Conservation (phyloP, 1,140 invertebrate genomes). For the Drosophila mayri region DNA sequence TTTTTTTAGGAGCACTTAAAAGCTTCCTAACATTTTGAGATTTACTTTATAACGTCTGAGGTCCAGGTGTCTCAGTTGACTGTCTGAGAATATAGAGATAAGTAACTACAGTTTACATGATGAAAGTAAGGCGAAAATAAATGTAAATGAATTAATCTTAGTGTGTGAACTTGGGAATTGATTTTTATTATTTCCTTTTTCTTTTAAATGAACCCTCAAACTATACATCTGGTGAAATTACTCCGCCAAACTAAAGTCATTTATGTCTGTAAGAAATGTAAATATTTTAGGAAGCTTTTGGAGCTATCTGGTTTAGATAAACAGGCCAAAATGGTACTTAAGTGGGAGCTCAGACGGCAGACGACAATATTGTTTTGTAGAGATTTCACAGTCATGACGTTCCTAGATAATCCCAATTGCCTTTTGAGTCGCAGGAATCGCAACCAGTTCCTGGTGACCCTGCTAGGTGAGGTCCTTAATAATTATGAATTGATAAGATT, state of each 20-base stretch:
- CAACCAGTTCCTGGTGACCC: slow-evolving; percentile 54
- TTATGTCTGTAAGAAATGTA: slow-evolving; percentile 14
- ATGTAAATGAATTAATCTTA: not conserved
- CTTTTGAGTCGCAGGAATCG: slow-evolving; percentile 60
- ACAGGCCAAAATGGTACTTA: slow-evolving; percentile 1
- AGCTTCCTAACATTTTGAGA: not conserved
- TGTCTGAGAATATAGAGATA: not conserved
- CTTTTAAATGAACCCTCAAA: not conserved
- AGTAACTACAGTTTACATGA: slow-evolving; percentile 2
- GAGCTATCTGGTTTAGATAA: slow-evolving; percentile 29
- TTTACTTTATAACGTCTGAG: slow-evolving; percentile 15
- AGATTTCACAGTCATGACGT: slow-evolving; percentile 31
- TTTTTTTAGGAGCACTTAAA: not conserved
- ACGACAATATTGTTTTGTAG: not conserved
- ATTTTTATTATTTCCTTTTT: not conserved
- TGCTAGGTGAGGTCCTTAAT: slow-evolving; percentile 39
- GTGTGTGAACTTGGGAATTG: not conserved
- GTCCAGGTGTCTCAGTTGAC: not conserved
- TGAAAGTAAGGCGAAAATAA: not conserved
- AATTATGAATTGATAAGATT: too few species aligned
- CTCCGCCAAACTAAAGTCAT: not conserved
- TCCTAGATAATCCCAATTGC: slow-evolving; percentile 53
- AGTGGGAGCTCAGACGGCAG: slow-evolving; percentile 2
- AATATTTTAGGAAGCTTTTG: not conserved
- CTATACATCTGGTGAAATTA: slow-evolving; percentile 11